Evolutionary conservation across 2,888 invertebrate genomes (phyloP).

Genomic region (Athetis lepigone): DNA sequence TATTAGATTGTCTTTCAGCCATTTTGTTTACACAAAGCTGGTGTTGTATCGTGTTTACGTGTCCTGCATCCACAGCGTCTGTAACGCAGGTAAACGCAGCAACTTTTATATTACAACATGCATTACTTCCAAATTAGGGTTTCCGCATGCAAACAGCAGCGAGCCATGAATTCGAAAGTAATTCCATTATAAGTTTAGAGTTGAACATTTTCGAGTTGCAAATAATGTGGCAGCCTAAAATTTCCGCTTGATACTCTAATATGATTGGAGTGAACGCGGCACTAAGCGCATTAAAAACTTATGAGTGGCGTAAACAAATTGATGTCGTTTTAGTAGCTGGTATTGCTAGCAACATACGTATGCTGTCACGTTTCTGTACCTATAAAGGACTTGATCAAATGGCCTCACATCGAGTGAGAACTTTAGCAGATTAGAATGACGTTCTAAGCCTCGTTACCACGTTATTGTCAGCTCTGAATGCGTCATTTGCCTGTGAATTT

Average conservation of each 20-base stretch:
- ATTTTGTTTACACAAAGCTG: slow-evolving; percentile 25
- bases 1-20: slow-evolving; percentile 8
- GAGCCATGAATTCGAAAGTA: slow-evolving; percentile 83
- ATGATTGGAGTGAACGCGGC: slow-evolving; percentile 76
- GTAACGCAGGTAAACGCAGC: slow-evolving; percentile 42
- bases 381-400: slow-evolving; percentile 14
- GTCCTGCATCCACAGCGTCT: slow-evolving; percentile 29
- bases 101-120: slow-evolving; percentile 65
- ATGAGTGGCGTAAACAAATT: slow-evolving; percentile 80
- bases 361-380: slow-evolving; percentile 13
- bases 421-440: slow-evolving; percentile 44
- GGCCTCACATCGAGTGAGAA: slow-evolving; percentile 19
- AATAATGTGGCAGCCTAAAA: slow-evolving; percentile 79
- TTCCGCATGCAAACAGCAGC: slow-evolving; percentile 72
- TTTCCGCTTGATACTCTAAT: slow-evolving; percentile 80
- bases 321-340: slow-evolving; percentile 33
- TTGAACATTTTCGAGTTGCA: slow-evolving; percentile 79
- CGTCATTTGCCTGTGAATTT: slow-evolving; percentile 58
- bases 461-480: slow-evolving; percentile 53
- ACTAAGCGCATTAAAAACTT: slow-evolving; percentile 80
- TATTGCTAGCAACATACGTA: slow-evolving; percentile 12
- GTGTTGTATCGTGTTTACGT: slow-evolving; percentile 32
- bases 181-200: slow-evolving; percentile 86
- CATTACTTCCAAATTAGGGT: slow-evolving; percentile 71
- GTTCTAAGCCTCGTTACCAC: slow-evolving; percentile 45